Evolutionary conservation across 2,113 vertebrate species (phyloP).

Genomic region (Orientallactaga bullata): DNA sequence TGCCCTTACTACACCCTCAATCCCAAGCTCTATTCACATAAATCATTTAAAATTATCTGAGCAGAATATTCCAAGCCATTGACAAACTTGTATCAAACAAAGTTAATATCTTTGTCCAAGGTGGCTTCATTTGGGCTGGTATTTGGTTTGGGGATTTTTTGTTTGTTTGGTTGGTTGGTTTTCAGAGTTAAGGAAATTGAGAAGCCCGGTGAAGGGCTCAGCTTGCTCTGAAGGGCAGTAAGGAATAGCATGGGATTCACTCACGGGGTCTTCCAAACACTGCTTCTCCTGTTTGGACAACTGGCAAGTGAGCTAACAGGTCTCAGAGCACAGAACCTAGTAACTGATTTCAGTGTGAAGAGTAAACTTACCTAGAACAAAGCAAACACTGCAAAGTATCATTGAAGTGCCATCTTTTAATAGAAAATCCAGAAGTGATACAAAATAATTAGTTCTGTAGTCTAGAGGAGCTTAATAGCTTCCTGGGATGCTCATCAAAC

Average conservation of each 20-base stretch:
- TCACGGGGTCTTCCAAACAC: neutral
- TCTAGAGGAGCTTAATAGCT: neutral
- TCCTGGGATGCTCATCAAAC: neutral
- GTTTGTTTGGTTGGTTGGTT: neutral
- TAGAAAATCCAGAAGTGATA: neutral
- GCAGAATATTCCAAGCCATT: neutral
- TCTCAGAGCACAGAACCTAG: neutral
- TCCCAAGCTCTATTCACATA: neutral
- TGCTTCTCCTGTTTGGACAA: neutral
- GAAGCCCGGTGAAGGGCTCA: neutral
- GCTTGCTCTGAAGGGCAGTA: neutral
- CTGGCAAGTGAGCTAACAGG: neutral
- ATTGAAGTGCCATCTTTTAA: neutral
- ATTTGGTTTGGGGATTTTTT: neutral
- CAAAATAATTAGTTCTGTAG: neutral
- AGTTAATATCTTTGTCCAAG: neutral
- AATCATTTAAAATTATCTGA: neutral
- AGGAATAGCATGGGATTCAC: neutral
- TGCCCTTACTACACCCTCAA: neutral
- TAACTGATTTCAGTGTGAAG: neutral
- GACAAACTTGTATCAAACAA: neutral
- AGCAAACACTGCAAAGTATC: neutral
- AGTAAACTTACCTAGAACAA: neutral
- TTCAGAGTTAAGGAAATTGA: neutral
- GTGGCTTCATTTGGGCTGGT: neutral